Evolutionary conservation across 2,113 vertebrate species (phyloP).

Genomic region (Dicaeum eximium): DNA sequence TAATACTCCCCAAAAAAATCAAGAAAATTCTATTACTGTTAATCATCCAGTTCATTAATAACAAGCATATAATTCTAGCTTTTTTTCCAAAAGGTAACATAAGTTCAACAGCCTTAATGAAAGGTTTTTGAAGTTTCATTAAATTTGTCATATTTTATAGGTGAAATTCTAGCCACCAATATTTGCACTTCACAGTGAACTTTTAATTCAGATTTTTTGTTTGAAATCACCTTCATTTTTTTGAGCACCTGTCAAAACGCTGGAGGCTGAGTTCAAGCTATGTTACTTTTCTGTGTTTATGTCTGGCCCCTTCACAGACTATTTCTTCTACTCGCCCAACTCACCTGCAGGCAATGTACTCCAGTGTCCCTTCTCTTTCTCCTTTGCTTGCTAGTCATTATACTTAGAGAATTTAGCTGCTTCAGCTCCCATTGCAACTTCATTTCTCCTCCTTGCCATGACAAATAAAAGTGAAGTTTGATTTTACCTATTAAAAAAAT

Average conservation of each 20-base stretch:
- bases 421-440: not conserved
- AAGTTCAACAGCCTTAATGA: not conserved
- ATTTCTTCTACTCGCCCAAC: not conserved
- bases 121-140: not conserved
- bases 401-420: not conserved
- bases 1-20: not conserved
- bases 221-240: not conserved
- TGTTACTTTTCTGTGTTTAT: not conserved
- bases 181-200: not conserved
- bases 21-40: not conserved
- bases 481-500: not conserved
- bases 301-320: not conserved
- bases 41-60: not conserved
- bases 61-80: not conserved
- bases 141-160: not conserved
- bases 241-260: not conserved
- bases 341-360: not conserved
- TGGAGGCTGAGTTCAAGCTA: not conserved
- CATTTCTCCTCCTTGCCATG: not conserved
- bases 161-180: not conserved
- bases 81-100: not conserved
- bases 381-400: not conserved
- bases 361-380: not conserved
- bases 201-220: not conserved
- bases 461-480: not conserved